Evolutionary conservation across 2,888 invertebrate genomes (phyloP), one percentile per base, ranked within the genome.

Genomic region (Caenorhabditis sp.): DNA sequence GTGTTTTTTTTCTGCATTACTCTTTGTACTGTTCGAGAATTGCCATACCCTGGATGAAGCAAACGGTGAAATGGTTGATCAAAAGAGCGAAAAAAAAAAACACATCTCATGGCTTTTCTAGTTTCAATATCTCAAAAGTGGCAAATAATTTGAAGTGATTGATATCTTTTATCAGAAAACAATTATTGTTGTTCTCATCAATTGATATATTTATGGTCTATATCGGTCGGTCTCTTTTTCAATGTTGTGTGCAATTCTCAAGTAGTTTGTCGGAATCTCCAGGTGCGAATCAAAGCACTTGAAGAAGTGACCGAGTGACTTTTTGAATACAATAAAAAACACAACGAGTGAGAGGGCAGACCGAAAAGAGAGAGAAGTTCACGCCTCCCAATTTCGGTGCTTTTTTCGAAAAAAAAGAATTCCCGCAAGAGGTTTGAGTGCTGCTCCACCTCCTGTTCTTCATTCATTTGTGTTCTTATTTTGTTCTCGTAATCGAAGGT

Each of bases 121-220:
- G 50, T 50, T 50, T 50, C 20, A 10, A 10, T 38, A 10, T 38
- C 14, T n/a, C 20, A 17, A 50, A n/a, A n/a, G 50, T 43, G 43
- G 10, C 43, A 43, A 43, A 43, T 43, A 43, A 3, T 43, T 7
- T 43, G 21, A 25, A 31, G 25, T 12, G 38, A n/a, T 20, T 25
- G 27, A 27, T 4, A 7, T 52, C 67, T 71, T 60, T 71, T 67
- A 71, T 71, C 59, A 67, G 71, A 67, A 72, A 71, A 63, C 60
- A 67, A 71, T 70, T 59, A n/a, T n/a, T n/a, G n/a, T n/a, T n/a
- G n/a, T n/a, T n/a, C n/a, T n/a, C n/a, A n/a, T n/a, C n/a, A n/a
- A n/a, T 31, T 31, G 31, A 31, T 21, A 56, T 21, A 56, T 43
- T 43, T 12, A 43, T 43, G 43, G 17, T 43, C 43, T 43, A 43